phyloP scores from a whole-genome alignment of 1,140 invertebrate genomes.

The Apolygus lucorum region DNA sequence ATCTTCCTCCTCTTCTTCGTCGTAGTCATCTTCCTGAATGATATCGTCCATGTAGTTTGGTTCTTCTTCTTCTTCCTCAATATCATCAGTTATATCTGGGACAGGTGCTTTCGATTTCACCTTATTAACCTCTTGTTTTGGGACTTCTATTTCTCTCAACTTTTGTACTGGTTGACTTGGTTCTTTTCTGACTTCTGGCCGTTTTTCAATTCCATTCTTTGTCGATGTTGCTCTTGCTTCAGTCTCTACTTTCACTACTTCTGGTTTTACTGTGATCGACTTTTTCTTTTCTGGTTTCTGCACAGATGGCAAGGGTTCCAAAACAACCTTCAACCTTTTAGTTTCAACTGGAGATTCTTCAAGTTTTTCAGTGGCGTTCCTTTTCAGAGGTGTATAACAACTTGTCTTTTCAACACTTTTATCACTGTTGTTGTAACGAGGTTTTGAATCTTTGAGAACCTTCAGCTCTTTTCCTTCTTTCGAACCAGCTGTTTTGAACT shows the following conservation, averaged over 20 bases:
- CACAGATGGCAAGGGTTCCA: neutral
- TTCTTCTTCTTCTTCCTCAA: neutral
- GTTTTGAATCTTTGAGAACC: no score
- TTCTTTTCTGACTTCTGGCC: neutral
- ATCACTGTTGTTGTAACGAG: no score
- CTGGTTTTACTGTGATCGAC: no score
- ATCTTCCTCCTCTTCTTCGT: constrained; percentile 30
- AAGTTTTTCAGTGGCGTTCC: neutral
- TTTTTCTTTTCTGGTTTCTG: constrained; percentile 21
- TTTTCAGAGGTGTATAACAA: neutral
- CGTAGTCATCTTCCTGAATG: constrained; percentile 21
- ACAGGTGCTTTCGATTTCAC: no score
- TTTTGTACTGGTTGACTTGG: no score
- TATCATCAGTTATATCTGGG: no score
- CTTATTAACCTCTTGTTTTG: no score
- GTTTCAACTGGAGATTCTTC: neutral
- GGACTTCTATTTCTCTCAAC: no score
- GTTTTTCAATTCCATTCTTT: neutral
- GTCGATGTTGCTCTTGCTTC: no score
- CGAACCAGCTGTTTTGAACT: neutral
- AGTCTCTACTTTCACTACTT: no score
- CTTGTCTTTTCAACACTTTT: no score
- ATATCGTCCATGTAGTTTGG: neutral
- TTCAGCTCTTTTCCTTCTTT: constrained; percentile 5
- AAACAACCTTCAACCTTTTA: neutral